Evolutionary conservation across 2,113 vertebrate species (phyloP).

Genomic region (Alligator sinensis): DNA sequence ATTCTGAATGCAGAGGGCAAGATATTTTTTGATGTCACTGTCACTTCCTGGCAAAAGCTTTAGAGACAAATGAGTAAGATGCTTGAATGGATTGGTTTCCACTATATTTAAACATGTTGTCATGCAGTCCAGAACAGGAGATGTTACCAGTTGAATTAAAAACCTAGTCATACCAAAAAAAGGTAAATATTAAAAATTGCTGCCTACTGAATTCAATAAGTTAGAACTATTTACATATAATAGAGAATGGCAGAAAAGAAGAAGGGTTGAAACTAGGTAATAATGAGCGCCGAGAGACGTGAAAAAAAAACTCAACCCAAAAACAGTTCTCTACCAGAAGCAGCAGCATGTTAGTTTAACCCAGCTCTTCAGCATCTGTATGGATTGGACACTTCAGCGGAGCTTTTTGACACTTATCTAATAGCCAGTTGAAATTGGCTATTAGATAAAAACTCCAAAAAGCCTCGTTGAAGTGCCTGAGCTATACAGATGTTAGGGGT

Average conservation of each 20-base stretch:
- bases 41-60: conserved; percentile 13
- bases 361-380: too few relatives aligned
- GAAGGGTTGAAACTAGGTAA: not conserved
- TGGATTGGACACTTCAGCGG: too few relatives aligned
- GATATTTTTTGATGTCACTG: not conserved
- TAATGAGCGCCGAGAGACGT: too few relatives aligned
- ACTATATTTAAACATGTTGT: not conserved
- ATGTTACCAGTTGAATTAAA: conserved; percentile 16
- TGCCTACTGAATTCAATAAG: not conserved
- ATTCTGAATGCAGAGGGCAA: not conserved
- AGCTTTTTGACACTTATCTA: too few relatives aligned
- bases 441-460: too few relatives aligned
- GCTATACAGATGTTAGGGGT: too few relatives aligned
- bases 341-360: too few relatives aligned
- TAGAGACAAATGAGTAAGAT: conserved; percentile 16
- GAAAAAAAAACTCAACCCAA: too few relatives aligned
- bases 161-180: not conserved
- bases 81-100: conserved; percentile 23
- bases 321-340: too few relatives aligned
- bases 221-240: not conserved
- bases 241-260: not conserved
- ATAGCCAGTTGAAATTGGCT: too few relatives aligned
- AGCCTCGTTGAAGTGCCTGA: too few relatives aligned
- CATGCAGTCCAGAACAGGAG: not conserved
- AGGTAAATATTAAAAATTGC: not conserved